phyloP scores from a whole-genome alignment of 1,140 invertebrate genomes.

The Xylocopa sonorina region DNA sequence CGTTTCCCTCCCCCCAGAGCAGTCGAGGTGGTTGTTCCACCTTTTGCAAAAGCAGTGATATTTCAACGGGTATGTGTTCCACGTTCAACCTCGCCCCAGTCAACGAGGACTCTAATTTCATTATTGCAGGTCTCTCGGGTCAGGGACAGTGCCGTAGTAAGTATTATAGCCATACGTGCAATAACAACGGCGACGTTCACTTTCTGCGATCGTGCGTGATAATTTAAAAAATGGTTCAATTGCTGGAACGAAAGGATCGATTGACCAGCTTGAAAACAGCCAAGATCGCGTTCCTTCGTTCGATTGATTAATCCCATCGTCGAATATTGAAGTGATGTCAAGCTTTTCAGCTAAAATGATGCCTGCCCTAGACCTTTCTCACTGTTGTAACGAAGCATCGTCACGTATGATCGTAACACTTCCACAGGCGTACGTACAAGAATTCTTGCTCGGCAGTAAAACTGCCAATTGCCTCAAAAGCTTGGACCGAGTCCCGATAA shows the following conservation, averaged over 20 bases:
- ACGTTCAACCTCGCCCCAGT: conserved; percentile 60
- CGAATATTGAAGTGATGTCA: neutral
- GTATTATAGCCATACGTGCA: conserved; percentile 10
- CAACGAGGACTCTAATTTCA: conserved; percentile 73
- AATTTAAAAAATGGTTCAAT: no score
- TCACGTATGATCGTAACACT: conserved; percentile 53
- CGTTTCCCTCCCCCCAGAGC: conserved; percentile 43
- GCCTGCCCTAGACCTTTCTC: neutral
- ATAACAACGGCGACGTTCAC: conserved; percentile 22
- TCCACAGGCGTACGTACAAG: conserved; percentile 24
- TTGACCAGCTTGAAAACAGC: no score
- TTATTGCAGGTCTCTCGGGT: conserved; percentile 68
- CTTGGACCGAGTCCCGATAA: conserved; percentile 76
- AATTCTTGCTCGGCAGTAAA: conserved; percentile 76
- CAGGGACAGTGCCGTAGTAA: conserved; percentile 59
- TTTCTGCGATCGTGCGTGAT: neutral
- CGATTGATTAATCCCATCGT: neutral
- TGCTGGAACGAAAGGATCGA: no score
- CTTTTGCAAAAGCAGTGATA: conserved; percentile 75
- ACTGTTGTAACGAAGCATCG: neutral
- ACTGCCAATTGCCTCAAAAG: conserved; percentile 81
- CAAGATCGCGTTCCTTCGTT: no score
- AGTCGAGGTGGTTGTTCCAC: conserved; percentile 58
- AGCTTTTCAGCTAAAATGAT: neutral
- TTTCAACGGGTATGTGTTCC: conserved; percentile 69